phyloP scores from a whole-genome alignment of 2,113 vertebrate species.

The Callospermophilus lateralis region DNA sequence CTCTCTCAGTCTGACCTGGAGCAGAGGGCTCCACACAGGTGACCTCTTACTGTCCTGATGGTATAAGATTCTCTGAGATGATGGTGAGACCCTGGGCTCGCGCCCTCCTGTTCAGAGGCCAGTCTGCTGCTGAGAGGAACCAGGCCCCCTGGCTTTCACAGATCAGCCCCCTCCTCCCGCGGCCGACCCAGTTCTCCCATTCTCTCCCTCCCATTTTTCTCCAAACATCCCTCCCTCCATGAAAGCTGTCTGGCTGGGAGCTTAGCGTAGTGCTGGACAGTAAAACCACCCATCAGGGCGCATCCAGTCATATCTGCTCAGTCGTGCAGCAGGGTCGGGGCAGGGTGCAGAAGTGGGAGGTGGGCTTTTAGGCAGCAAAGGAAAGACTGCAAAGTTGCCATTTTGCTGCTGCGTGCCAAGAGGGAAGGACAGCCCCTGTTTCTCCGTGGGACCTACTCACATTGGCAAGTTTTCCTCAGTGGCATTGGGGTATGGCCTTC shows the following conservation, averaged over 20 bases:
- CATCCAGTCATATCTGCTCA: slow-evolving; percentile 99
- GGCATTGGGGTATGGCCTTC: slow-evolving; percentile 73
- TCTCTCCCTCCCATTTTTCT: slow-evolving; percentile 93
- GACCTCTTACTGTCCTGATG: not conserved
- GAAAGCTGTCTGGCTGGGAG: slow-evolving; percentile 98
- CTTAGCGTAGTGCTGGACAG: slow-evolving; percentile 98
- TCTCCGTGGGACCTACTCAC: slow-evolving; percentile 90
- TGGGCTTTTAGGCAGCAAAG: slow-evolving; percentile 94
- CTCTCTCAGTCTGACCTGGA: not conserved
- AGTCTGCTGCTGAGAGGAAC: no score
- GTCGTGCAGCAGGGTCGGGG: slow-evolving; percentile 93
- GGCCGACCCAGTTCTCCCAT: slow-evolving; percentile 83
- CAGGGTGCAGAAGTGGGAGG: slow-evolving; percentile 83
- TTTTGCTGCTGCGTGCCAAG: slow-evolving; percentile 91
- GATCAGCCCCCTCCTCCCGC: slow-evolving; percentile 78
- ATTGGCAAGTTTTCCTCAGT: slow-evolving; percentile 95
- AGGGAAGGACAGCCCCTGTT: slow-evolving; percentile 88
- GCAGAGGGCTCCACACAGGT: not conserved
- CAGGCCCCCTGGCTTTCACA: slow-evolving; percentile 63
- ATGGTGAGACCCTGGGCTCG: not conserved
- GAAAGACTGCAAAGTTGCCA: slow-evolving; percentile 93
- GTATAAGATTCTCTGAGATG: slow-evolving; percentile 13
- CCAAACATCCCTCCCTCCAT: slow-evolving; percentile 93
- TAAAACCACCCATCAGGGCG: slow-evolving; percentile 98
- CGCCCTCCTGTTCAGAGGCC: no score